Percentiles rank a stretch among this genome's conserved stretches.
Evolutionary conservation across 2,888 invertebrate species (phyloP).

Genomic region (Metallyticus violacea): DNA sequence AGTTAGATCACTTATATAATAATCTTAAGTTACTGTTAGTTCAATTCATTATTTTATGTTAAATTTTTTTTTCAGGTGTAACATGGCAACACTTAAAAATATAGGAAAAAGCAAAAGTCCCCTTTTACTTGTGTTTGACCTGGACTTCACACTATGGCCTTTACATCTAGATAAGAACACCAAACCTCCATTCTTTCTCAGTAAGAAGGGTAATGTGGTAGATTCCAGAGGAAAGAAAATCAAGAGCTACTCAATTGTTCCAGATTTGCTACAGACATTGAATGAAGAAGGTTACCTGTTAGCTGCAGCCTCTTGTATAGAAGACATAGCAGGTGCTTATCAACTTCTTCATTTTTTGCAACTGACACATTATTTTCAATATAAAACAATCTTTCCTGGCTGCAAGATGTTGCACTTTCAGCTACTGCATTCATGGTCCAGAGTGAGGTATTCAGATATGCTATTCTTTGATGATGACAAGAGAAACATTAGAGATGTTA

Average conservation of each 20-base stretch:
- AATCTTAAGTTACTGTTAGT: no score
- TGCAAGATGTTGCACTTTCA: slow-evolving; percentile 37
- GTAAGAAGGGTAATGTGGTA: slow-evolving; percentile 27
- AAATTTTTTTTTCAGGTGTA: background rate
- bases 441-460: slow-evolving; percentile 29
- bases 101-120: slow-evolving; percentile 3
- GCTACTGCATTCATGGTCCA: slow-evolving; percentile 31
- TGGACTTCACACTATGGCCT: slow-evolving; percentile 39
- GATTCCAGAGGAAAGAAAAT: slow-evolving; percentile 33
- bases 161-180: slow-evolving; percentile 36
- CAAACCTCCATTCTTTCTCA: slow-evolving; percentile 10
- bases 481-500: slow-evolving; percentile 33
- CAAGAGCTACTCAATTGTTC: slow-evolving; percentile 31
- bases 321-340: slow-evolving; percentile 37
- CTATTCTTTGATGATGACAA: slow-evolving; percentile 35
- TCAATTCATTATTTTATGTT: background rate
- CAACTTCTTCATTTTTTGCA: slow-evolving; percentile 37
- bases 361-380: slow-evolving; percentile 36
- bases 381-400: slow-evolving; percentile 38
- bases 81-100: background rate
- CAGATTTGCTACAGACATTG: slow-evolving; percentile 28
- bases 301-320: slow-evolving; percentile 38
- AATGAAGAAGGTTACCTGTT: slow-evolving; percentile 30
- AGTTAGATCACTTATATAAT: no score
- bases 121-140: slow-evolving; percentile 24